Base-by-base conservation (phyloP, 2,797 vertebrate species). In the Malacoraja senta region DNA sequence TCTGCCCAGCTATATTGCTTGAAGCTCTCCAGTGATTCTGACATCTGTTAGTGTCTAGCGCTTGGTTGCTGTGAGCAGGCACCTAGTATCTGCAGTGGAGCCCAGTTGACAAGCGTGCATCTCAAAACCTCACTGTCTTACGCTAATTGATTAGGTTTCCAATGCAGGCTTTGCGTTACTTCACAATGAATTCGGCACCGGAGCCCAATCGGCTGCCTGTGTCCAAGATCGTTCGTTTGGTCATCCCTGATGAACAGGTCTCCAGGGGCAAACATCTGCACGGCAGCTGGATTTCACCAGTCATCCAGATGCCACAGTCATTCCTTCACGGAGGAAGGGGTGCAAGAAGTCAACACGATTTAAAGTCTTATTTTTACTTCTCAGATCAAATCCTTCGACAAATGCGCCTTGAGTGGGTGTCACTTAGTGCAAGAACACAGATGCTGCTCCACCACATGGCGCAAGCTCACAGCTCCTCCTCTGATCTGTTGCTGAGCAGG, bases 391-490 rank as follows among this genome's bases (percentile, higher is more conserved):
- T 68, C 84, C 84, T 88, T 88, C 61, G 68, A 35, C 63, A n/a
- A 86, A 38, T 15, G 61, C 19, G 63, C 58, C n/a, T 86, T 88
- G 32, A 88, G 65, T 88, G 32, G 68, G 65, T 88, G 65, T 19
- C 65, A 68, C 15, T 17, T 68, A 35, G 93, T 93, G 93, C 38
- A 84, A 72, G 81, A 72, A 38, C 44, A 72, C 78, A 38, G 29
- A 26, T 83, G 93, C 78, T 35, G 74, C 44, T 13, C 44, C 26
- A 78, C 38, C 21, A 17, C 26, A 29, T 19, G 13, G 61, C 68
- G 65, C 63, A 29, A 8, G 80, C 71, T 76, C 95, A 96, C 65
- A 93, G 93, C 91, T 95, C 95, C 93, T 95, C 93, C 79, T 65
- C 95, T 93, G 94, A 95, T 94, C 17, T 63, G 93, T 93, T 94